Percentiles rank a stretch among this genome's conserved stretches.
Evolutionary conservation across 2,888 invertebrate genomes (phyloP).

Genomic region (Lasioglossum morio): DNA sequence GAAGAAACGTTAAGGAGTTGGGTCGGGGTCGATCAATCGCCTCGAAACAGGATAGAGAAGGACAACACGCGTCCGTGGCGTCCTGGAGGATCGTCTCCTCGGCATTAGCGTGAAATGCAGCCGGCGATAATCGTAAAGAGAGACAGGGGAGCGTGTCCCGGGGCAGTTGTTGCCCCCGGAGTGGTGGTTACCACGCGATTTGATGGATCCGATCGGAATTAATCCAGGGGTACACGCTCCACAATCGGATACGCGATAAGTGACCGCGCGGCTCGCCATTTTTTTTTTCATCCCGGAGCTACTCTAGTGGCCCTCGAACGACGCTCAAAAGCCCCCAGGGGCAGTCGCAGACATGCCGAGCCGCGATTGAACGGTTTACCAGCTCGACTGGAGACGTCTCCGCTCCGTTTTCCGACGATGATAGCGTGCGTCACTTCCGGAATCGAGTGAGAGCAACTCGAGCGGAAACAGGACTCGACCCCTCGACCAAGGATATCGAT

Average conservation of each 20-base stretch:
- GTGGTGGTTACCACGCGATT: slow-evolving; percentile 65
- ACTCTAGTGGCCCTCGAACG: background rate
- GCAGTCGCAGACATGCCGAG: background rate
- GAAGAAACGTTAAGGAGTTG: background rate
- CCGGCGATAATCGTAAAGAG: slow-evolving; percentile 43
- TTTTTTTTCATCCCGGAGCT: background rate
- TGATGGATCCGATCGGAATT: slow-evolving; percentile 56
- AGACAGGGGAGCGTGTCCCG: slow-evolving; percentile 35
- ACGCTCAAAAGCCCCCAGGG: background rate
- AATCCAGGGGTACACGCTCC: slow-evolving; percentile 28
- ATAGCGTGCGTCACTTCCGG: slow-evolving; percentile 23
- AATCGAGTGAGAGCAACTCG: slow-evolving; percentile 15
- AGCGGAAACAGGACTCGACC: slow-evolving; percentile 12
- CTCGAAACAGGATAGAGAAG: background rate
- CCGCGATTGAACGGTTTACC: background rate
- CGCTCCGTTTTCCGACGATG: background rate
- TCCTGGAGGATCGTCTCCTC: background rate
- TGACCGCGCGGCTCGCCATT: slow-evolving; percentile 30
- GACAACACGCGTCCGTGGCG: background rate
- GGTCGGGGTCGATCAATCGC: background rate
- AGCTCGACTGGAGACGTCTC: background rate
- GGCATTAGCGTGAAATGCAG: slow-evolving; percentile 47
- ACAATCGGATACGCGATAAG: slow-evolving; percentile 33
- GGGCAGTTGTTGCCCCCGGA: slow-evolving; percentile 43
- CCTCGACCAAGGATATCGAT: slow-evolving; percentile 68